These are phyloP conservation scores for Mystacides longicornis DNA, from an alignment of 2,888 invertebrate genomes.

Conservation along the genomic window DNA sequence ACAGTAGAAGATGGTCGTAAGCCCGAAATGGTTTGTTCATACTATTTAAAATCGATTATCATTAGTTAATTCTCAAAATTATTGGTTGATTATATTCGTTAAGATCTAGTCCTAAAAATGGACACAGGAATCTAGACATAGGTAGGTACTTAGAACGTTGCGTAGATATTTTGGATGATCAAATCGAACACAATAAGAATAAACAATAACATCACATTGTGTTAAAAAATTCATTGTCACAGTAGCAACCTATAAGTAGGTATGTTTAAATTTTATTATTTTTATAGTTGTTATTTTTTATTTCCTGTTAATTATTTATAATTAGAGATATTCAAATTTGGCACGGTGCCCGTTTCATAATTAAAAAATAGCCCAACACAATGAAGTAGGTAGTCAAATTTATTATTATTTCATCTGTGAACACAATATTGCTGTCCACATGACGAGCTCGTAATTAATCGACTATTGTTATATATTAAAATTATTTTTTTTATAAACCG, in stretches of 20 bases:
- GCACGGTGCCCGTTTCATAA: slow-evolving; percentile 3
- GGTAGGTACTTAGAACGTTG: too few species aligned
- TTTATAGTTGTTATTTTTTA: slow-evolving; percentile 8
- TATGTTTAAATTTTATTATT: neutral
- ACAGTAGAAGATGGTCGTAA: too few species aligned
- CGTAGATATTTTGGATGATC: too few species aligned
- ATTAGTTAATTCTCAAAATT: too few species aligned
- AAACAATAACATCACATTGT: neutral
- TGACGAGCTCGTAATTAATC: neutral
- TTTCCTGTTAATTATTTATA: slow-evolving; percentile 19
- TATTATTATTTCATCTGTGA: neutral
- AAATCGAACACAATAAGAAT: neutral
- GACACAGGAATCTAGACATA: too few species aligned
- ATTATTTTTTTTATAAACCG: neutral
- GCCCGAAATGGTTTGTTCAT: too few species aligned
- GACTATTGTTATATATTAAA: neutral
- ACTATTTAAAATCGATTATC: too few species aligned
- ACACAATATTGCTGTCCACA: neutral
- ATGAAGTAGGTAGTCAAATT: neutral
- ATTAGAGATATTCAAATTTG: slow-evolving; percentile 16
- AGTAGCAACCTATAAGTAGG: neutral
- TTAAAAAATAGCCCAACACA: neutral
- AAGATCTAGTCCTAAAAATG: too few species aligned
- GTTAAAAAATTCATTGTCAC: neutral
- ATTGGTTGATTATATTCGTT: too few species aligned